A percentile compares a stretch with the other conserved stretches of the same genome.
phyloP scores from a whole-genome alignment of 2,797 vertebrate genomes.

The Silurus lanzhouensis region DNA sequence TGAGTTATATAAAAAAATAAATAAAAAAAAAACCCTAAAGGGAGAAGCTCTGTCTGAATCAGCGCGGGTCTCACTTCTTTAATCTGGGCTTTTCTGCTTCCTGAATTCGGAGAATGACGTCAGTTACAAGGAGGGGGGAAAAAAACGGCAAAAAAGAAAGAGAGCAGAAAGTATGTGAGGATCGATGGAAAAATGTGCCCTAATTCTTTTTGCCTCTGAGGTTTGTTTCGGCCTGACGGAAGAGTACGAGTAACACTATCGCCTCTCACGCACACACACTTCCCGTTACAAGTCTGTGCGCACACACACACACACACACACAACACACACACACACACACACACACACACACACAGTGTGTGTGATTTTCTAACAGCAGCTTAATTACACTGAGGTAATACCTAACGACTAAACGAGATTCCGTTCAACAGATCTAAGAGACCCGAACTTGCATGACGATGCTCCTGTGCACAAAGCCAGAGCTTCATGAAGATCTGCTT shows the following conservation, averaged over 20 bases:
- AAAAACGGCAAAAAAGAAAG: background rate
- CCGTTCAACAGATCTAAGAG: no score
- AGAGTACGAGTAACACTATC: background rate
- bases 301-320: background rate
- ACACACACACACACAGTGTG: background rate
- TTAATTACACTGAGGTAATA: conserved; percentile 34
- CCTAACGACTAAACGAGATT: conserved; percentile 34
- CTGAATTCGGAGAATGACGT: conserved; percentile 16
- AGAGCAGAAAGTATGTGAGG: background rate
- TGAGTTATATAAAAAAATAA: background rate
- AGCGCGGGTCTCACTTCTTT: conserved; percentile 29
- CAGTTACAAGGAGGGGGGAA: no score
- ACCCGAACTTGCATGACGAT: no score
- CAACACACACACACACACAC: background rate
- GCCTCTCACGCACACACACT: background rate
- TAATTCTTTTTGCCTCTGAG: conserved; percentile 9
- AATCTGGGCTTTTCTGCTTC: conserved; percentile 6
- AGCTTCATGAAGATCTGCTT: no score
- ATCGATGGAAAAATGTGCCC: conserved; percentile 33
- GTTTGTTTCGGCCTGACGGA: conserved; percentile 13
- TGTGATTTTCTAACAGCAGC: background rate
- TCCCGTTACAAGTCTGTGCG: background rate
- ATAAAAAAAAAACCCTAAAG: background rate
- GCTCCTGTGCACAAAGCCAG: no score
- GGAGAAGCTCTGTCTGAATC: conserved; percentile 6